phyloP scores from a whole-genome alignment of 2,797 vertebrate species.

The Scomberomorus guttatus region DNA sequence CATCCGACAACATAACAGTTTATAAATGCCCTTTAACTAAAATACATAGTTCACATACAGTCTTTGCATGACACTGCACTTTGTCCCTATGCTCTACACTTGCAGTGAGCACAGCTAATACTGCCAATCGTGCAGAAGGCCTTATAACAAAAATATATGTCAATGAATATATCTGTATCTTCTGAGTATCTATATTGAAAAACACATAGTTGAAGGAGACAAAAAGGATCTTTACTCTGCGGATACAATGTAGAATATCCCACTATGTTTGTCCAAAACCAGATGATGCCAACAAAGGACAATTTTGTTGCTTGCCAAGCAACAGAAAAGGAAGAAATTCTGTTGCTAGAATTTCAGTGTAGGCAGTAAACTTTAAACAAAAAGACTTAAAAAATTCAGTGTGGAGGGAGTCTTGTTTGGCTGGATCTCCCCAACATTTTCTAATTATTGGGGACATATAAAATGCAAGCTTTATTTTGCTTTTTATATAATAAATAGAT shows the following conservation, averaged over 20 bases:
- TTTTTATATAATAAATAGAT: slow-evolving; percentile 6
- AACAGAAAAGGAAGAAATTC: slow-evolving; percentile 2
- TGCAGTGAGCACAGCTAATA: not conserved
- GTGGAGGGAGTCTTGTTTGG: not conserved
- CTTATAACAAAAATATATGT: not conserved
- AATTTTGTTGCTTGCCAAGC: not conserved
- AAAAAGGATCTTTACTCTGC: not conserved
- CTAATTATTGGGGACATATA: slow-evolving; percentile 5
- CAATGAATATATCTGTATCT: no score
- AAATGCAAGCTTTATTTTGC: slow-evolving; percentile 5
- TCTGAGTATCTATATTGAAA: not conserved
- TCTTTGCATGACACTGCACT: not conserved
- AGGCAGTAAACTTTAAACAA: slow-evolving; percentile 2
- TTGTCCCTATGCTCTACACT: not conserved
- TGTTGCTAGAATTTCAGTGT: not conserved
- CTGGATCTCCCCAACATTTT: not conserved
- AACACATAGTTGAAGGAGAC: not conserved
- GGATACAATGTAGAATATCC: not conserved
- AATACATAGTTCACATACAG: not conserved
- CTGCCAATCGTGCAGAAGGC: not conserved
- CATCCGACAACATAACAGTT: not conserved
- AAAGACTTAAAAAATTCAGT: not conserved
- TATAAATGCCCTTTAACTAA: not conserved
- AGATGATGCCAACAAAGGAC: slow-evolving; percentile 18
- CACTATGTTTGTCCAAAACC: slow-evolving; percentile 5